phyloP scores from a whole-genome alignment of 2,888 invertebrate species.

The Biston stratarius region DNA sequence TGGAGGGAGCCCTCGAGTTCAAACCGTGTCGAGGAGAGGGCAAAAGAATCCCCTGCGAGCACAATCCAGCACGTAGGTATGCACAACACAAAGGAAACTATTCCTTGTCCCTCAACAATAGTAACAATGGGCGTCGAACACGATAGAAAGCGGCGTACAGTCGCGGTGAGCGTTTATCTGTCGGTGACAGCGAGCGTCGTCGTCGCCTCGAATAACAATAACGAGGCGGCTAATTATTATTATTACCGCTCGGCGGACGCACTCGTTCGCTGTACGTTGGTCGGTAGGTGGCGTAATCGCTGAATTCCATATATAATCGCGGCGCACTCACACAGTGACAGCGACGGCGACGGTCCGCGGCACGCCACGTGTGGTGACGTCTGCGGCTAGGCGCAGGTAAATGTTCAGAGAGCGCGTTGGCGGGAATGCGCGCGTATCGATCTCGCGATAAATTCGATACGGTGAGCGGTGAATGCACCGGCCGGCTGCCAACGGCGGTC shows the following conservation, averaged over 20 bases:
- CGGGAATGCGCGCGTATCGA: conserved; percentile 71
- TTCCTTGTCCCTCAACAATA: conserved; percentile 61
- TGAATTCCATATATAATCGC: conserved; percentile 72
- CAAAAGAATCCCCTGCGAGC: conserved; percentile 63
- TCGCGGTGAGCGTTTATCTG: conserved; percentile 68
- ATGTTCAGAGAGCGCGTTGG: conserved; percentile 56
- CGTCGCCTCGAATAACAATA: conserved; percentile 71
- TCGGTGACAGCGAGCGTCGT: conserved; percentile 65
- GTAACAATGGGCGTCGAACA: conserved; percentile 58
- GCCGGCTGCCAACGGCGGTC: conserved; percentile 60
- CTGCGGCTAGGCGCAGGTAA: conserved; percentile 65
- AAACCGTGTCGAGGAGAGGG: conserved; percentile 44
- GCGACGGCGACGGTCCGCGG: conserved; percentile 48
- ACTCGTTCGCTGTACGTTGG: conserved; percentile 55
- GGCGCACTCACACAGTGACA: conserved; percentile 59
- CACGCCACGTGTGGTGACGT: conserved; percentile 78
- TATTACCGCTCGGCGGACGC: conserved; percentile 69
- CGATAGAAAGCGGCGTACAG: conserved; percentile 55
- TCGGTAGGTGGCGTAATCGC: conserved; percentile 77
- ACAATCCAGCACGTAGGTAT: conserved; percentile 59
- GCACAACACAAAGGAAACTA: conserved; percentile 61
- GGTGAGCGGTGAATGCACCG: conserved; percentile 80
- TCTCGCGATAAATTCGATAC: conserved; percentile 81
- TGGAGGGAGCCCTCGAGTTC: conserved; percentile 54
- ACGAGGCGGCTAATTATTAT: conserved; percentile 77